Base-by-base conservation (phyloP, 2,797 vertebrate species). In the Hippoglossus hippoglossus region DNA sequence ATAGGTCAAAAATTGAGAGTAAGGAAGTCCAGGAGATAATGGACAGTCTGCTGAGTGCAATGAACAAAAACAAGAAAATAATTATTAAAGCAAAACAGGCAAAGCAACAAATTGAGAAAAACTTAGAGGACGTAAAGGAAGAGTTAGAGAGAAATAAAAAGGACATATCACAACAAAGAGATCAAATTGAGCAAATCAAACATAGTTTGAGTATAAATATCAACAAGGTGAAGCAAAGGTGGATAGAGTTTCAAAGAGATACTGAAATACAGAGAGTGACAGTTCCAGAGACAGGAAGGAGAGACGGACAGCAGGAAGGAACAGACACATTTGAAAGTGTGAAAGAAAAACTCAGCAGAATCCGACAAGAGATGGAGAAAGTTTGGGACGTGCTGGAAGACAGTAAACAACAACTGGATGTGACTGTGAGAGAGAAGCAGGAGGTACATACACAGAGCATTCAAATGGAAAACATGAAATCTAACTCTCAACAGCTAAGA, bases 381-480 rank as follows among this genome's bases (percentile, higher is more conserved):
- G 56, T 90, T 44, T 88, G 85, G 87, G 72, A 83, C 52, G 55
- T 61, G 13, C 26, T 86, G 21, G 85, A 88, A 63, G 68, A 75
- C 9, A 26, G 50, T 39, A 80, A 84, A 63, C 62, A 56, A 44
- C 73, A 78, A 53, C 47, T 82, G 39, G 71, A 46, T 41, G 56
- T 53, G 9, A 75, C 31, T 50, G 28, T 87, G 55, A 59, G 5
- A 41, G 71, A 88, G 12, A 80, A 39, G 22, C 67, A 75, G 34
- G 63, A 86, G 60, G 16, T 67, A 18, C 75, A 69, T 47, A 60
- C 24, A 31, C 75, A 90, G 52, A 77, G 52, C 6, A 25, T 46
- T 25, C 54, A 25, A 41, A 68, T 71, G 21, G 76, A 86, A 72
- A 47, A 67, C 0, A 62, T 58, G 15, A 89, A 70, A 68, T 1